Conservation (phyloP, 2,888 invertebrate species). For the Merodon equestris region DNA sequence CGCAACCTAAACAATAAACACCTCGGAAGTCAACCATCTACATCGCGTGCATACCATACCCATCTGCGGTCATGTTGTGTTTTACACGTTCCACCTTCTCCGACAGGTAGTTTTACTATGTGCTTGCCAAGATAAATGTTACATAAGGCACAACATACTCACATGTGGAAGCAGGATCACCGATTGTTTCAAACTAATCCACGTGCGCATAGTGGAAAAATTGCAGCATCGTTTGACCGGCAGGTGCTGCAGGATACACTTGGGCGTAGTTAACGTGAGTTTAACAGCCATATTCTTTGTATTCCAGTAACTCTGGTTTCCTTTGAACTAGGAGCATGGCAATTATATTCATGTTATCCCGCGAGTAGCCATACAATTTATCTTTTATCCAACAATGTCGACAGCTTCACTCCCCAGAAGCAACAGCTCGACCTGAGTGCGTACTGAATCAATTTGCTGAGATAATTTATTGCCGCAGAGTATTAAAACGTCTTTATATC, state of each 20-base stretch:
- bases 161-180: constrained; percentile 8
- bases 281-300: constrained; percentile 49
- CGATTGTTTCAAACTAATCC: constrained; percentile 53
- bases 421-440: constrained; percentile 40
- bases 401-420: constrained; percentile 60
- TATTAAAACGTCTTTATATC: constrained; percentile 69
- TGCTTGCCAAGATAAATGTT: constrained; percentile 2
- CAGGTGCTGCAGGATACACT: constrained; percentile 35
- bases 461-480: constrained; percentile 66
- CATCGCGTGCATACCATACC: constrained; percentile 8
- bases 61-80: not conserved
- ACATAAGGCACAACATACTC: constrained; percentile 7
- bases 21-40: not conserved
- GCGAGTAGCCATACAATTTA: constrained; percentile 56
- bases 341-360: constrained; percentile 62
- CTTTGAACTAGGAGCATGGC: constrained; percentile 51
- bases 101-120: not conserved
- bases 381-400: constrained; percentile 63
- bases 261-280: constrained; percentile 64
- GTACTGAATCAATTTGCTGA: constrained; percentile 64
- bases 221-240: constrained; percentile 28
- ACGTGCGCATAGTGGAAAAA: constrained; percentile 25
- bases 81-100: not conserved
- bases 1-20: not conserved
- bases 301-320: constrained; percentile 22